These are phyloP conservation scores for Euzophera pinguis DNA, from an alignment of 2,888 invertebrate genomes.

Conservation along the genomic window DNA sequence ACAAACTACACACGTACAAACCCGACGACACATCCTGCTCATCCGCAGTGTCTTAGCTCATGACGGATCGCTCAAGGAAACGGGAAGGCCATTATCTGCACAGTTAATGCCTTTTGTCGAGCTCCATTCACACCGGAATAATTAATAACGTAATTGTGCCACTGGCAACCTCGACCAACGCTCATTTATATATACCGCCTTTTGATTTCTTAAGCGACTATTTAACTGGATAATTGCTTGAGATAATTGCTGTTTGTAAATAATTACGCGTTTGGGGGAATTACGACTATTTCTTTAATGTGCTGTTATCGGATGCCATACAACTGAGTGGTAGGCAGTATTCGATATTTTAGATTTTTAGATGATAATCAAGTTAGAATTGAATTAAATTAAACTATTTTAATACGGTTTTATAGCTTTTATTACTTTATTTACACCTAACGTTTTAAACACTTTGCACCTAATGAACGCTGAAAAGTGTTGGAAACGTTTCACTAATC, in stretches of 20 bases:
- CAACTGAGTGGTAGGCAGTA: no score
- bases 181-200: slow-evolving; percentile 27
- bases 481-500: no score
- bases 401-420: no score
- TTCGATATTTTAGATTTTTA: no score
- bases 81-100: slow-evolving; percentile 52
- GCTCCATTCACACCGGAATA: slow-evolving; percentile 58
- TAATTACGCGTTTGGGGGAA: neutral
- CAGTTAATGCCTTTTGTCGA: slow-evolving; percentile 56
- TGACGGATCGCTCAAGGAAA: slow-evolving; percentile 11
- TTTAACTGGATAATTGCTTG: slow-evolving; percentile 14
- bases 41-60: slow-evolving; percentile 5
- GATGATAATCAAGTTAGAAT: no score
- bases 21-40: neutral
- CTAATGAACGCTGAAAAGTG: no score
- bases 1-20: neutral
- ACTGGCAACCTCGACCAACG: slow-evolving; percentile 34
- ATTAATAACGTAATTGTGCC: slow-evolving; percentile 60
- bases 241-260: slow-evolving; percentile 10
- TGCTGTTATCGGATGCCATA: no score
- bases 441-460: no score
- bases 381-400: no score
- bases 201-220: slow-evolving; percentile 29
- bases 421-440: no score
- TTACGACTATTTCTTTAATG: no score